These are phyloP conservation scores for Andrena camellia DNA, from an alignment of 2,888 invertebrate genomes.

Conservation along the genomic window DNA sequence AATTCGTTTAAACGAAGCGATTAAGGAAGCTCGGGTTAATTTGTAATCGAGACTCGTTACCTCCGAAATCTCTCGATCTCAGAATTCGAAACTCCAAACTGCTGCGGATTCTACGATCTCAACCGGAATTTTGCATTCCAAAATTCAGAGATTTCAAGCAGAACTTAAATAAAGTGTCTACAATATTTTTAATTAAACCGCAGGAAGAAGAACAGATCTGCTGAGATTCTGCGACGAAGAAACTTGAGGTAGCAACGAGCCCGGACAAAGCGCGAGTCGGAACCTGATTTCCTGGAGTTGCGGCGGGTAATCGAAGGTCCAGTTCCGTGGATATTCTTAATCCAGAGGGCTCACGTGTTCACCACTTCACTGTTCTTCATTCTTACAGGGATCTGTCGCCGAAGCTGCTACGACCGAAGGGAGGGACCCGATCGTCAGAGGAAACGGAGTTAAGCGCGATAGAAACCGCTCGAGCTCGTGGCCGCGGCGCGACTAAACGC, in stretches of 20 bases:
- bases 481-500: constrained; percentile 60
- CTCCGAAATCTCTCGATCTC: constrained; percentile 3
- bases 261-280: neutral
- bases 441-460: neutral
- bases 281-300: neutral
- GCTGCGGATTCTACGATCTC: neutral
- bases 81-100: neutral
- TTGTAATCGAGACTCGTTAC: constrained; percentile 14
- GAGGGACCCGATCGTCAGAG: too few species aligned
- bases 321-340: constrained; percentile 27
- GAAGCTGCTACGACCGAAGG: neutral
- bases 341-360: constrained; percentile 34
- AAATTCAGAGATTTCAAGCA: neutral
- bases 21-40: constrained; percentile 9
- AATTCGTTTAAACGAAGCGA: constrained; percentile 5
- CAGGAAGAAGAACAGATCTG: too few species aligned
- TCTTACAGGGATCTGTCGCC: neutral
- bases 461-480: constrained; percentile 32
- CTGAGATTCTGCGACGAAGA: neutral
- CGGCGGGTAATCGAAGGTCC: neutral
- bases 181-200: too few species aligned
- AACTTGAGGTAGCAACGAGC: neutral
- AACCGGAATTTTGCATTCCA: neutral
- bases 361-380: constrained; percentile 34
- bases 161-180: neutral